Evolutionary conservation across 2,797 vertebrate genomes (phyloP).

Genomic region (Typhlichthys eigenmanni): DNA sequence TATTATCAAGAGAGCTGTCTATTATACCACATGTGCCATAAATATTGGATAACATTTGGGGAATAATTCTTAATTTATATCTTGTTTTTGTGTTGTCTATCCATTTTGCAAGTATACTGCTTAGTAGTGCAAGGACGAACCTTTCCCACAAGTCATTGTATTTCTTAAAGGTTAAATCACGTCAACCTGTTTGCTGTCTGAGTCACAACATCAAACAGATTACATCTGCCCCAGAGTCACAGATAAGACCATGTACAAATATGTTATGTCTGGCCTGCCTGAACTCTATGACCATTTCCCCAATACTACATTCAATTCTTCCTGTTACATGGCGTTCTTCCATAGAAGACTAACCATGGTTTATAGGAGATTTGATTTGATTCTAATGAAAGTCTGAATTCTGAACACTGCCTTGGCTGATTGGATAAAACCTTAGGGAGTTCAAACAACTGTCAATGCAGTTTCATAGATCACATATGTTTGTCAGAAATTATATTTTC

Average conservation of each 20-base stretch:
- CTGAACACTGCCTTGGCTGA: slow-evolving; percentile 85
- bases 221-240: slow-evolving; percentile 25
- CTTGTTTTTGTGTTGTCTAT: slow-evolving; percentile 47
- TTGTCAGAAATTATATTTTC: slow-evolving; percentile 31
- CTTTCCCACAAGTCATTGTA: slow-evolving; percentile 23
- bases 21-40: slow-evolving; percentile 98
- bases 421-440: slow-evolving; percentile 52
- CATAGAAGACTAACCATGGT: slow-evolving; percentile 39
- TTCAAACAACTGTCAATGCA: slow-evolving; percentile 54
- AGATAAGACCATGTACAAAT: slow-evolving; percentile 41
- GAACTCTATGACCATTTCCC: slow-evolving; percentile 30
- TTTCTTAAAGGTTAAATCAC: slow-evolving; percentile 31
- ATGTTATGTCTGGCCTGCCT: slow-evolving; percentile 52
- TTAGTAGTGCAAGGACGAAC: slow-evolving; percentile 38
- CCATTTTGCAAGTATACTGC: slow-evolving; percentile 43
- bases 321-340: slow-evolving; percentile 74
- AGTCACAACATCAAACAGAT: slow-evolving; percentile 33
- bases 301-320: slow-evolving; percentile 50
- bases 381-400: slow-evolving; percentile 64
- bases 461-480: slow-evolving; percentile 49
- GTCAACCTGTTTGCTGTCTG: slow-evolving; percentile 41
- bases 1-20: slow-evolving; percentile 91
- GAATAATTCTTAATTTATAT: slow-evolving; percentile 76
- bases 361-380: slow-evolving; percentile 77
- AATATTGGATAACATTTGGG: slow-evolving; percentile 78